These are phyloP conservation scores for Abramis brama DNA, from an alignment of 2,113 vertebrate species.

Conservation along the genomic window DNA sequence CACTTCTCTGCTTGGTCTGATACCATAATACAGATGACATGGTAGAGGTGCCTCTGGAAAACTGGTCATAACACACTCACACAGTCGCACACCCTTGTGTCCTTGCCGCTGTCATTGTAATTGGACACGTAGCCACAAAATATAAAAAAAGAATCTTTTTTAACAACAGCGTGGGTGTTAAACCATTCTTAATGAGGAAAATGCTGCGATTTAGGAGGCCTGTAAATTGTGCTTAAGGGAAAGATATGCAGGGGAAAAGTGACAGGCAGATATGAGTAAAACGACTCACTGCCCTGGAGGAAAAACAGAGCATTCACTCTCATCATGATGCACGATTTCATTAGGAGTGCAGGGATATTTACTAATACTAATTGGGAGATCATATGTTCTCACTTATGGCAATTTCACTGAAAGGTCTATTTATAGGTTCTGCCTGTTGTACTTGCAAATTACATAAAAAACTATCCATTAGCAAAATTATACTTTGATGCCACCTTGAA, in stretches of 20 bases:
- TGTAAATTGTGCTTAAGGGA: conserved; percentile 37
- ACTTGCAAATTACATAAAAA: conserved; percentile 21
- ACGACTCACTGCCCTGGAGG: conserved; percentile 27
- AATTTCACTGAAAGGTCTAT: conserved; percentile 41
- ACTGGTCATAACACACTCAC: conserved; percentile 14
- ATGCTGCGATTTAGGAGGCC: conserved; percentile 45
- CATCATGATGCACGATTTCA: conserved; percentile 44
- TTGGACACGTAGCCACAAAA: conserved; percentile 64
- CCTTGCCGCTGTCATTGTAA: conserved; percentile 52
- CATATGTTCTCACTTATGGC: conserved; percentile 43
- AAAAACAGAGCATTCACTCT: conserved; percentile 42
- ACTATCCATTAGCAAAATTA: conserved; percentile 42
- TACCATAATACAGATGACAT: conserved; percentile 20
- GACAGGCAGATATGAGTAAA: conserved; percentile 40
- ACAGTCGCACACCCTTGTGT: conserved; percentile 8
- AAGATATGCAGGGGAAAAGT: conserved; percentile 14
- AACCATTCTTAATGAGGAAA: conserved; percentile 54
- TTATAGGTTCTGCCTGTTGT: conserved; percentile 34
- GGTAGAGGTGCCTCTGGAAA: conserved; percentile 9
- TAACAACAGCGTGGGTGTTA: conserved; percentile 38
- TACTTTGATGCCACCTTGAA: neutral
- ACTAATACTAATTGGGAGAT: conserved; percentile 48
- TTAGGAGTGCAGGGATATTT: conserved; percentile 47
- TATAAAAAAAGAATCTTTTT: conserved; percentile 42
- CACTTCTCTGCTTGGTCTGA: conserved; percentile 2